These are phyloP conservation scores for Leptobrachium leishanense DNA, from an alignment of 2,113 vertebrate genomes.

Conservation along the genomic window DNA sequence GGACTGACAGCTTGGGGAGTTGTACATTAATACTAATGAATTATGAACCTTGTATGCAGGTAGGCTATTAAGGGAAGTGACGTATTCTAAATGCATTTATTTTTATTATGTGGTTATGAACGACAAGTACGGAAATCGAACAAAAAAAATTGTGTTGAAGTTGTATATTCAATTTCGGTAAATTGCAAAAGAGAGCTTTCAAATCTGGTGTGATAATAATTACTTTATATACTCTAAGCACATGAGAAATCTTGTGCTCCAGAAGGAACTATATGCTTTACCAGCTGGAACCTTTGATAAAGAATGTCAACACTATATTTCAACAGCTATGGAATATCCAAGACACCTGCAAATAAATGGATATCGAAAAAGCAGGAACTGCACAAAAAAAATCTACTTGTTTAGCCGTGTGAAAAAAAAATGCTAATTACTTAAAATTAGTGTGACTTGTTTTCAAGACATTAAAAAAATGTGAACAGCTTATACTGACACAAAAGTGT, in stretches of 20 bases:
- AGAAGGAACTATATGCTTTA: constrained; percentile 32
- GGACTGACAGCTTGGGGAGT: too few relatives aligned
- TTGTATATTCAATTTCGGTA: too few relatives aligned
- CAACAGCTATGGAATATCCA: constrained; percentile 23
- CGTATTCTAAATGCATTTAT: too few relatives aligned
- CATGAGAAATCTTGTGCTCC: constrained; percentile 22
- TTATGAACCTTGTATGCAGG: too few relatives aligned
- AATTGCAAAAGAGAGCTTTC: background rate
- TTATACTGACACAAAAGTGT: background rate
- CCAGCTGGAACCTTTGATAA: constrained; percentile 40
- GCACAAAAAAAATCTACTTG: constrained; percentile 45
- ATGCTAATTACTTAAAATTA: constrained; percentile 27
- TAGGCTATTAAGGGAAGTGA: too few relatives aligned
- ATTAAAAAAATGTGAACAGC: background rate
- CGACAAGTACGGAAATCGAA: too few relatives aligned
- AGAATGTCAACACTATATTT: constrained; percentile 39
- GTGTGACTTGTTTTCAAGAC: constrained; percentile 41
- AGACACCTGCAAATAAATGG: constrained; percentile 28
- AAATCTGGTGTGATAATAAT: constrained; percentile 7
- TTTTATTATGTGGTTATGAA: too few relatives aligned
- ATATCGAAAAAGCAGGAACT: constrained; percentile 29
- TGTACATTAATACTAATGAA: too few relatives aligned
- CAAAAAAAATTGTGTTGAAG: too few relatives aligned
- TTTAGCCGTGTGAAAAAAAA: constrained; percentile 27
- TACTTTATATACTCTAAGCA: constrained; percentile 31